Conservation (phyloP, 2,797 vertebrate species). For the Argya squamiceps region DNA sequence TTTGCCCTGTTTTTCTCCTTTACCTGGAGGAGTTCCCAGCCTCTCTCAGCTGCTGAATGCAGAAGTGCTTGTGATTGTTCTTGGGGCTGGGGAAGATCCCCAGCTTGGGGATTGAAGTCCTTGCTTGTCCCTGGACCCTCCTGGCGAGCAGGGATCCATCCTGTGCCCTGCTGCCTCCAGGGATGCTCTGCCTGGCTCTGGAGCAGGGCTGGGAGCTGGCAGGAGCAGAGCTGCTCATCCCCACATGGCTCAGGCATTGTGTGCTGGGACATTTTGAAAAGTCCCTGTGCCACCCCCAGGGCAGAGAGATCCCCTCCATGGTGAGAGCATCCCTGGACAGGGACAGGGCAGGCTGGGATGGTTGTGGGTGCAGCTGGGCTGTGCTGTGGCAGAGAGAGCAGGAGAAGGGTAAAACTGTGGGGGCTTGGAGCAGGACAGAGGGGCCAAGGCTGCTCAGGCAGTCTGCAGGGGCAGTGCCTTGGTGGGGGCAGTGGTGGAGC, state of each 20-base stretch:
- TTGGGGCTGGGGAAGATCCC: neutral
- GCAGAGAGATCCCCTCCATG: neutral
- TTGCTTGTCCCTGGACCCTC: neutral
- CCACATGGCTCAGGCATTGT: rapidly evolving
- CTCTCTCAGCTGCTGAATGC: neutral
- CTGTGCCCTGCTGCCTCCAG: rapidly evolving
- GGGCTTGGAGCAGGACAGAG: neutral
- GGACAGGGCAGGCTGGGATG: neutral
- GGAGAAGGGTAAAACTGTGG: neutral
- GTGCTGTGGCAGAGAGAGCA: neutral
- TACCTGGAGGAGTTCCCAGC: slow-evolving; percentile 25
- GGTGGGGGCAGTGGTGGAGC: rapidly evolving
- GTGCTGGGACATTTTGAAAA: neutral
- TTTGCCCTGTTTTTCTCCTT: neutral
- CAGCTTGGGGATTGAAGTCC: neutral
- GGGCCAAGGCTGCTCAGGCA: neutral
- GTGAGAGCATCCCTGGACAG: neutral
- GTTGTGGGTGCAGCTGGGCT: rapidly evolving
- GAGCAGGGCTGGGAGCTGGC: neutral
- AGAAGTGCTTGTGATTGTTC: slow-evolving; percentile 22
- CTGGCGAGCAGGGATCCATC: rapidly evolving
- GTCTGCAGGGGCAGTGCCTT: neutral
- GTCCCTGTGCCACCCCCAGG: neutral
- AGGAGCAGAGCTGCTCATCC: neutral
- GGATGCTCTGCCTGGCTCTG: neutral